These are phyloP conservation scores for Chelmon rostratus DNA, from an alignment of 2,797 vertebrate species.

Conservation along the genomic window DNA sequence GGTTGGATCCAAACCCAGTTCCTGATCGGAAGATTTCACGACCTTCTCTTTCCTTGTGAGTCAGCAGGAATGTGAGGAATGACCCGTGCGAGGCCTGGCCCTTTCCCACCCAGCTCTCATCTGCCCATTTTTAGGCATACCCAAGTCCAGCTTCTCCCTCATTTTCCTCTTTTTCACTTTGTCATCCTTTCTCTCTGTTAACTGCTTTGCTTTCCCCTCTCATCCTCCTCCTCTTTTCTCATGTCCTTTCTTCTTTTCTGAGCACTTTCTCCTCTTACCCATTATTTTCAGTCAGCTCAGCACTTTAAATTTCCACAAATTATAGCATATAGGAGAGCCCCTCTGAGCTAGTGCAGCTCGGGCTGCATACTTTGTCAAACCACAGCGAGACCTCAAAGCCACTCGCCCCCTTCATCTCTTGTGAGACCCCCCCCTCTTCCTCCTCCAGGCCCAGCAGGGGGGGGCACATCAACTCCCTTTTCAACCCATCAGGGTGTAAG, in stretches of 20 bases:
- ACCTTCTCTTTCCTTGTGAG: conserved; percentile 72
- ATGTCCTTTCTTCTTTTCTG: conserved; percentile 51
- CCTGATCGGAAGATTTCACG: conserved; percentile 47
- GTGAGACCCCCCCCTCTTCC: conserved; percentile 33
- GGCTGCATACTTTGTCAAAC: conserved; percentile 73
- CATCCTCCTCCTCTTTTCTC: conserved; percentile 31
- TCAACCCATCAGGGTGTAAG: conserved; percentile 46
- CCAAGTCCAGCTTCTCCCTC: conserved; percentile 49
- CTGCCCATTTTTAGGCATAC: conserved; percentile 85
- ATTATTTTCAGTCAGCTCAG: conserved; percentile 74
- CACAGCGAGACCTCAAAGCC: conserved; percentile 74
- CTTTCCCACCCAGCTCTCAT: conserved; percentile 76
- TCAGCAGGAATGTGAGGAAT: conserved; percentile 87
- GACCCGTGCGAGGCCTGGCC: conserved; percentile 64
- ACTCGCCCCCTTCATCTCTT: conserved; percentile 62
- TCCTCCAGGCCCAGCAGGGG: conserved; percentile 38
- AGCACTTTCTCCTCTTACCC: conserved; percentile 43
- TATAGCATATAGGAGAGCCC: conserved; percentile 68
- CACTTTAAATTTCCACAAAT: conserved; percentile 78
- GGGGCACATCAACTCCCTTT: conserved; percentile 44
- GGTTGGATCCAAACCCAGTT: conserved; percentile 43
- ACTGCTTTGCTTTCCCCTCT: conserved; percentile 29
- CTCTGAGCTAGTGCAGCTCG: conserved; percentile 53
- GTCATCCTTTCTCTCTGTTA: conserved; percentile 44
- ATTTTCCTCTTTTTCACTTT: conserved; percentile 56